Conservation (phyloP, 2,797 vertebrate genomes). For the Alauda arvensis region DNA sequence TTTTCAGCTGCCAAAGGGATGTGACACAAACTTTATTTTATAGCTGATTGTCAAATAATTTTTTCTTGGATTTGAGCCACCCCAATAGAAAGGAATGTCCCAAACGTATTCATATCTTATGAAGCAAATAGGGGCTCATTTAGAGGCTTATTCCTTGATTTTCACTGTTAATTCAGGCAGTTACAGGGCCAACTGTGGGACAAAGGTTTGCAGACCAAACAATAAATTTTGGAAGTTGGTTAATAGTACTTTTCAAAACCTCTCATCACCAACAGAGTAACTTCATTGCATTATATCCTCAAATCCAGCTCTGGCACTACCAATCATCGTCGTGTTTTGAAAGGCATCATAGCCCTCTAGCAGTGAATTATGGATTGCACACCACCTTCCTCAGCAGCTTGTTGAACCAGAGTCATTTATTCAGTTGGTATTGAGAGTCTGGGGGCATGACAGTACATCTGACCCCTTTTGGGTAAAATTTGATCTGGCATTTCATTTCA, state of each 20-base stretch:
- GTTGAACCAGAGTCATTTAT: slow-evolving; percentile 69
- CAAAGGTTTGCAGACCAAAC: slow-evolving; percentile 33
- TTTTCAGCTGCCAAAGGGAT: neutral
- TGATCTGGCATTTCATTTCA: slow-evolving; percentile 84
- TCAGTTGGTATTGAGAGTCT: slow-evolving; percentile 71
- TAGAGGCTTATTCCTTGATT: slow-evolving; percentile 31
- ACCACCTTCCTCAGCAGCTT: slow-evolving; percentile 40
- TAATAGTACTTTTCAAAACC: slow-evolving; percentile 47
- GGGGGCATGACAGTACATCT: slow-evolving; percentile 74
- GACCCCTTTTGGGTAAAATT: slow-evolving; percentile 79
- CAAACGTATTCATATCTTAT: neutral
- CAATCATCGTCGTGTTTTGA: neutral
- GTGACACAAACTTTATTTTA: neutral
- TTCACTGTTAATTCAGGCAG: neutral
- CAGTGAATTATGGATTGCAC: slow-evolving; percentile 42
- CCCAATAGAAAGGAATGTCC: slow-evolving; percentile 8
- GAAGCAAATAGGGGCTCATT: neutral
- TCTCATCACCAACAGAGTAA: slow-evolving; percentile 14
- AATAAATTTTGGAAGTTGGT: slow-evolving; percentile 34
- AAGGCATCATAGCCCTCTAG: slow-evolving; percentile 33
- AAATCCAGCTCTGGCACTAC: slow-evolving; percentile 2
- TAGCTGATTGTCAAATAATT: neutral
- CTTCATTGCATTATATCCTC: neutral
- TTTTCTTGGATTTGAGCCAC: neutral
- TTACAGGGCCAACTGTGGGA: slow-evolving; percentile 1